Percentiles rank a stretch among this genome's conserved stretches.
Conservation (phyloP, 2,113 vertebrate species). For the Nematolebias whitei region DNA sequence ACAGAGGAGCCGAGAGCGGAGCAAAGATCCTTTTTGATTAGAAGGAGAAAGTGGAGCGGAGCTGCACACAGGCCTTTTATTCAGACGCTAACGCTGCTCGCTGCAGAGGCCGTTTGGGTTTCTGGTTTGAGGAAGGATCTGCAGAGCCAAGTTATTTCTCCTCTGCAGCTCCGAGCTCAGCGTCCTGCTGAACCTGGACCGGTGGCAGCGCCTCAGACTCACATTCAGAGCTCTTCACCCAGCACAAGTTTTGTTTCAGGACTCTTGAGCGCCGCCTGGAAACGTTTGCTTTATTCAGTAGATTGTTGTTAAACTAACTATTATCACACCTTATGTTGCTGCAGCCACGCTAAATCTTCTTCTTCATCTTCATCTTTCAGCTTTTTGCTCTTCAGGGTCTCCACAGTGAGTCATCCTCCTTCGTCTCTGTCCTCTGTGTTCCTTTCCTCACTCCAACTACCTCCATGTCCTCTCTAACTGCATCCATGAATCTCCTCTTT, state of each 20-base stretch:
- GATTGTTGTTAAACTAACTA: no score
- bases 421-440: no score
- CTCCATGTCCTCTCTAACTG: no score
- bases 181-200: constrained; percentile 38
- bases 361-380: no score
- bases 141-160: constrained; percentile 62
- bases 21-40: constrained; percentile 75
- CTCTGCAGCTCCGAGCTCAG: constrained; percentile 33
- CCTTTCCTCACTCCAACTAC: no score
- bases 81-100: constrained; percentile 77
- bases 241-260: constrained; percentile 57
- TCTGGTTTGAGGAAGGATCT: constrained; percentile 74
- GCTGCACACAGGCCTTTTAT: constrained; percentile 79
- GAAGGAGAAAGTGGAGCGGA: constrained; percentile 52
- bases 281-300: constrained; percentile 69
- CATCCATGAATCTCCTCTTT: no score
- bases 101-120: constrained; percentile 77
- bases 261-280: constrained; percentile 47
- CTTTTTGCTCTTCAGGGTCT: no score
- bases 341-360: no score
- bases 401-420: no score
- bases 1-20: constrained; percentile 26
- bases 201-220: constrained; percentile 60
- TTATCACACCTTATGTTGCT: no score
- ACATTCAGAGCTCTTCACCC: constrained; percentile 69